Base-by-base conservation (phyloP, 1,140 invertebrate genomes). In the Ceratina australensis region DNA sequence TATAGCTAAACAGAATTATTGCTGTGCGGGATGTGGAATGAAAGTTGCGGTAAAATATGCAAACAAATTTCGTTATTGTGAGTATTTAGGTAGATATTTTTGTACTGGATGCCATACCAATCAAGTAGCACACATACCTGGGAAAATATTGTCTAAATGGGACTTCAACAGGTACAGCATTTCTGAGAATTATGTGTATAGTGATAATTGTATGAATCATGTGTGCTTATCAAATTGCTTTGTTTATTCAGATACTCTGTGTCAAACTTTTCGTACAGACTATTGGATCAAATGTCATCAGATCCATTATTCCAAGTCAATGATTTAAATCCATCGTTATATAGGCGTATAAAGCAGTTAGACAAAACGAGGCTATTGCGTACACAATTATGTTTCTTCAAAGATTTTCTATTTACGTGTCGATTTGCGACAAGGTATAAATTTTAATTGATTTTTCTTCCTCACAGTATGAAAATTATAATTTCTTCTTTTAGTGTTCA, bases 71-170 rank as follows among this genome's bases (percentile, higher is more conserved):
- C 93, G 96, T 12, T 97, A 97, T 87, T 98, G 97, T 90, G 94
- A 96, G 87, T 98, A 98, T 89, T 92, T 97, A 61, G 97, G 96
- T 18, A 95, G 97, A 86, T 97, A 96, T 91, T 97, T 98, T 90
- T 98, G 97, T 89, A 97, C 96, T 8, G 96, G 96, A 47, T 98
- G 97, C 89, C 97, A 98, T 90, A 95, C 94, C 13, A 96, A 97
- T 89, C 94, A 96, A 84, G 92, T 95, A 64, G 93, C 95, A 7
- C 90, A 95, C 66, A 96, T 98, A 84, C 97, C 97, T 22, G 96
- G 95, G 16, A 93, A 95, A 85, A 95, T 98, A 74, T 66, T 89
- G 63, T 89, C 77, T 0, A 92, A 91, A 76, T 93, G 93, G 93
- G 93, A 93, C 85, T 93, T 97, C 85, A 94, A 90, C 49, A 93